Base-by-base conservation (phyloP, 2,797 vertebrate species). In the Sebastes diploproa region DNA sequence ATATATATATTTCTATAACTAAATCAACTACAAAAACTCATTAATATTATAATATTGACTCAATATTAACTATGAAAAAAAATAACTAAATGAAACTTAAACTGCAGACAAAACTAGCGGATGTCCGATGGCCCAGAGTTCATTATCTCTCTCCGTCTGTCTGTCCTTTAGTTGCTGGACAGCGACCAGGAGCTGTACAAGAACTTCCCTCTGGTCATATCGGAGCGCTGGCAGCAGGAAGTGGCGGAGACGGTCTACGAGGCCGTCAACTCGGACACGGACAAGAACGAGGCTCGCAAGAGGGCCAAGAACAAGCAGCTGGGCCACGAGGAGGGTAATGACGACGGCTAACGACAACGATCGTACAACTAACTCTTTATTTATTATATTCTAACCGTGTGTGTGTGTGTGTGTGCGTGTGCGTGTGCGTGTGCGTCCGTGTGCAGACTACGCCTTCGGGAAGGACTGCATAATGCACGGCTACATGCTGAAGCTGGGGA, bases 181-280 rank as follows among this genome's bases (percentile, higher is more conserved):
- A 98, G 97, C 23, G 98, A 99, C 95, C 98, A 99, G 94, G 98
- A 99, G 71, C 96, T 99, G 22, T 99, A 99, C 86, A 99, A 97
- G 96, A 99, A 99, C 96, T 99, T 99, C 88, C 98, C 98, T 1
- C 86, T 99, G 95, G 98, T 99, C 71, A 98, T 99, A 91, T 99
- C 98, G 0, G 98, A 99, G 91, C 98, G 98, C 88, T 99, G 98
- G 98, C 98, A 99, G 94, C 98, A 99, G 94, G 98, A 99, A 84
- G 98, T 99, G 87, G 97, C 97, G 0, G 98, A 99, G 93, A 99
- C 98, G 0, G 97, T 99, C 50, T 99, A 98, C 61, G 98, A 99
- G 54, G 97, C 98, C 0, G 97, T 99, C 77, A 99, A 99, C 77
- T 94, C 93, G 1, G 98, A 99, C 95, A 99, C 97, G 0, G 98